Percentiles rank a stretch among this genome's conserved stretches.
These are phyloP conservation scores for Fopius arisanus DNA, from an alignment of 1,140 invertebrate genomes.

Conservation along the genomic window DNA sequence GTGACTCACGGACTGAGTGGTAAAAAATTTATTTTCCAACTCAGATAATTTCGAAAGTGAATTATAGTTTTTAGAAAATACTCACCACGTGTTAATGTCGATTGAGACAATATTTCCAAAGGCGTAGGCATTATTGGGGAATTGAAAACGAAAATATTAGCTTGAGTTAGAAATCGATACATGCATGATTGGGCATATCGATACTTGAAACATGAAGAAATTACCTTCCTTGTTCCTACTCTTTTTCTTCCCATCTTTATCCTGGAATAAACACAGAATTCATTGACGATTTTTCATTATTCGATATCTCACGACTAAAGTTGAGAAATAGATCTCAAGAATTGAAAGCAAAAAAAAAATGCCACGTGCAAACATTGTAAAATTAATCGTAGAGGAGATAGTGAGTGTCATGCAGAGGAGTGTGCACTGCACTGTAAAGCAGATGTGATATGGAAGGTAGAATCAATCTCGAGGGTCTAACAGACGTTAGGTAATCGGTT, in stretches of 20 bases:
- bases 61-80: not conserved
- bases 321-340: not conserved
- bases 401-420: not conserved
- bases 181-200: not conserved
- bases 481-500: no score
- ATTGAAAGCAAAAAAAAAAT: slow-evolving; percentile 19
- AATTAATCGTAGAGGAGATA: not conserved
- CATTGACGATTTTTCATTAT: not conserved
- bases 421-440: not conserved
- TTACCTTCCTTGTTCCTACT: slow-evolving; percentile 85
- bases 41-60: no score
- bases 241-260: slow-evolving; percentile 82
- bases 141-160: not conserved
- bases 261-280: slow-evolving; percentile 66
- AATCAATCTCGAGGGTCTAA: not conserved
- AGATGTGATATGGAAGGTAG: not conserved
- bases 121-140: not conserved
- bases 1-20: no score
- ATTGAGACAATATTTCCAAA: not conserved
- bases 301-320: not conserved
- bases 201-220: not conserved
- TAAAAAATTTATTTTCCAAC: no score
- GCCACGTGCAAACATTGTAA: not conserved
- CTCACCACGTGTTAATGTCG: not conserved
- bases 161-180: not conserved